These are phyloP conservation scores for Chroicocephalus ridibundus DNA, from an alignment of 2,113 vertebrate species.

Conservation along the genomic window DNA sequence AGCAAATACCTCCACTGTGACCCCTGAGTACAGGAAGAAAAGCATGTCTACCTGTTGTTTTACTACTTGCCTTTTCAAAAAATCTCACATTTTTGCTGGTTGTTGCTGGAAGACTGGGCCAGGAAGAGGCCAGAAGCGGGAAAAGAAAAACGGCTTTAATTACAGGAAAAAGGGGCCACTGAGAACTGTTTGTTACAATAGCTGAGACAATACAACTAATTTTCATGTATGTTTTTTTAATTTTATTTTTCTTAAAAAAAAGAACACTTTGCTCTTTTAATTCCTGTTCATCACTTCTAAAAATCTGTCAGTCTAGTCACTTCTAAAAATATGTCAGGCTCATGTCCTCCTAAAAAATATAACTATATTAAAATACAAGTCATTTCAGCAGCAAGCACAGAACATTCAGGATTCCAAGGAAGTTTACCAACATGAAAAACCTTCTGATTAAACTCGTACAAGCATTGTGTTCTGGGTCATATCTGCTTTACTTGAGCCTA, in stretches of 20 bases:
- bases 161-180: slow-evolving; percentile 51
- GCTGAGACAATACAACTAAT: not conserved
- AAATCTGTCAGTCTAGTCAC: not conserved
- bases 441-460: not conserved
- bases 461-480: not conserved
- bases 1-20: not conserved
- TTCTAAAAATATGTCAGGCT: not conserved
- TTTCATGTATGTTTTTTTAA: not conserved
- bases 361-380: not conserved
- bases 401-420: not conserved
- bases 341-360: not conserved
- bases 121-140: slow-evolving; percentile 47
- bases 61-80: not conserved
- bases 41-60: slow-evolving; percentile 13
- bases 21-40: not conserved
- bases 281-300: not conserved
- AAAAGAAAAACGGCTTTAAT: slow-evolving; percentile 56
- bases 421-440: slow-evolving; percentile 15
- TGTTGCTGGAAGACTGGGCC: not conserved
- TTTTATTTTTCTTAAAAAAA: not conserved
- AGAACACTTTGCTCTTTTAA: not conserved
- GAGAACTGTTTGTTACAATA: slow-evolving; percentile 27
- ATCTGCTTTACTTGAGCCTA: slow-evolving; percentile 3
- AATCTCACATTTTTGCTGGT: not conserved
- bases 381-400: not conserved